phyloP scores from a whole-genome alignment of 1,140 invertebrate genomes.

The Brachionus rotundiformis region DNA sequence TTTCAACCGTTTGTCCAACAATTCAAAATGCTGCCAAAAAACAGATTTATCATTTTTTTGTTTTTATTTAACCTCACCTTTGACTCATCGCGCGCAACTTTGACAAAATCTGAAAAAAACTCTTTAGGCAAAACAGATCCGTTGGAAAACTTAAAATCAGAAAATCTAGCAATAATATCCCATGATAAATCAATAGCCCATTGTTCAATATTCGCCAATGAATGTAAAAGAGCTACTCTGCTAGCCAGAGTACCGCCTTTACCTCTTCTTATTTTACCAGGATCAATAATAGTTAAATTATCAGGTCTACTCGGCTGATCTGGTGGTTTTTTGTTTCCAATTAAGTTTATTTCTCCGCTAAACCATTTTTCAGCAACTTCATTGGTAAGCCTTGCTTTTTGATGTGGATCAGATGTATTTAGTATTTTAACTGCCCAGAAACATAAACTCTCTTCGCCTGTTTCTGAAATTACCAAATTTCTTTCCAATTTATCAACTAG shows the following conservation, averaged over 20 bases:
- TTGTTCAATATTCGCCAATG: slow-evolving; percentile 56
- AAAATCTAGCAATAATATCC: slow-evolving; percentile 55
- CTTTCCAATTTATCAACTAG: background rate
- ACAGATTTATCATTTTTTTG: background rate
- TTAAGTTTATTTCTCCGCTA: slow-evolving; percentile 46
- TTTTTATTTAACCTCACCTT: slow-evolving; percentile 51
- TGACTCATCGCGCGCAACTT: slow-evolving; percentile 55
- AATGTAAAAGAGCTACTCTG: slow-evolving; percentile 55
- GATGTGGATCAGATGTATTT: slow-evolving; percentile 53
- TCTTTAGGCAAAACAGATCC: slow-evolving; percentile 52
- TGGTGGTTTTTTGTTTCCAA: slow-evolving; percentile 53
- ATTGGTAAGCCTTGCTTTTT: slow-evolving; percentile 54
- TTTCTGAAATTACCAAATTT: background rate
- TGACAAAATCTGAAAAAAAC: slow-evolving; percentile 55
- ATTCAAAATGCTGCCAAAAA: slow-evolving; percentile 53
- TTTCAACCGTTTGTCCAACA: slow-evolving; percentile 54
- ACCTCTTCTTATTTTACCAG: slow-evolving; percentile 54
- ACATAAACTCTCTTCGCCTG: slow-evolving; percentile 52
- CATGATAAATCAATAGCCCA: slow-evolving; percentile 56
- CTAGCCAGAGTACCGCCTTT: slow-evolving; percentile 54
- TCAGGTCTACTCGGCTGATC: slow-evolving; percentile 54
- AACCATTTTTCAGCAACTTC: slow-evolving; percentile 54
- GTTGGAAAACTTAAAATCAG: slow-evolving; percentile 36
- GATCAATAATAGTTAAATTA: slow-evolving; percentile 53
- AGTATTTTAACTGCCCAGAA: slow-evolving; percentile 54